A percentile compares a stretch with the other conserved stretches of the same genome.
Evolutionary conservation across 2,888 invertebrate genomes (phyloP).

Genomic region (Lissonota sp.): DNA sequence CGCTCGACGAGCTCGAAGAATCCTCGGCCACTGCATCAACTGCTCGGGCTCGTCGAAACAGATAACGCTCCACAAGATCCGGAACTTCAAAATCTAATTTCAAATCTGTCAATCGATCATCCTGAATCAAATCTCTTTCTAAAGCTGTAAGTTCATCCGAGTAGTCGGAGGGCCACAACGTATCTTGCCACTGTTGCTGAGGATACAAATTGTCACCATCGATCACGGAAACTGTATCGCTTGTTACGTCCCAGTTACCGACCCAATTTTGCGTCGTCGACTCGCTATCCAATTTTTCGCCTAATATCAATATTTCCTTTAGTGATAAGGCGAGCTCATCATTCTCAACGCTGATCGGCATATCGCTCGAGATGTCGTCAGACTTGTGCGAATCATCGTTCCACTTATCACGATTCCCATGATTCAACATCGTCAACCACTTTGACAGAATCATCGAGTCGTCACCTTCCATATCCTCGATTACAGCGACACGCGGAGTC

Average conservation of each 20-base stretch:
- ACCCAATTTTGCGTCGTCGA: neutral
- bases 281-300: neutral
- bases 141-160: neutral
- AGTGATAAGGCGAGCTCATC: neutral
- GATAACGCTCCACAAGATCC: conserved; percentile 6
- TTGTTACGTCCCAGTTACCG: neutral
- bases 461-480: neutral
- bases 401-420: neutral
- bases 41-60: neutral
- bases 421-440: conserved; percentile 4
- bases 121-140: conserved; percentile 2
- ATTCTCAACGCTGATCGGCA: neutral
- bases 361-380: neutral
- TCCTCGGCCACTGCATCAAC: neutral
- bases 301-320: neutral
- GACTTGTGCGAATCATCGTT: neutral
- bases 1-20: neutral
- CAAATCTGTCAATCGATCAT: neutral
- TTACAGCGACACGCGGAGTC: neutral
- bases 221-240: neutral
- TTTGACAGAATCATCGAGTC: neutral
- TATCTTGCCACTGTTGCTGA: neutral
- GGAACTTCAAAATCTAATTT: conserved; percentile 8
- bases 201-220: neutral
- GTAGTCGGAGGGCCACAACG: neutral